Evolutionary conservation across 2,797 vertebrate species (phyloP).

Genomic region (Craterocephalus amniculus): DNA sequence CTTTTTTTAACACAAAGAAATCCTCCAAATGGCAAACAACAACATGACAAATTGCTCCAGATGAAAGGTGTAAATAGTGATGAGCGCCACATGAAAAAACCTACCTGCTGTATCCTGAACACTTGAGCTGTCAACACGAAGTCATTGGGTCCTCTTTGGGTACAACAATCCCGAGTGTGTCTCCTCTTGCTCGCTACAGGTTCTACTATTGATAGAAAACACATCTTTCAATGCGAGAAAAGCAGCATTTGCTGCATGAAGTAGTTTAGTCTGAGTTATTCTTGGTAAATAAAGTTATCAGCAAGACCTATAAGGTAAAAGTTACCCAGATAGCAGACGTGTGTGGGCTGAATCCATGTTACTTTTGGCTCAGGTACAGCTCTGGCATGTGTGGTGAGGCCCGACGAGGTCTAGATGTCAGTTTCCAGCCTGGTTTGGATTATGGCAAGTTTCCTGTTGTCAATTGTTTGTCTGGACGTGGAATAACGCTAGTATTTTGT

Average conservation of each 20-base stretch:
- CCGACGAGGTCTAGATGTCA: too few relatives aligned
- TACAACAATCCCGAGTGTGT: conserved; percentile 37
- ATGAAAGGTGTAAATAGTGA: conserved; percentile 66
- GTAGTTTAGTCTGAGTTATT: too few relatives aligned
- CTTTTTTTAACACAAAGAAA: conserved; percentile 69
- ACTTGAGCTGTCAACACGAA: conserved; percentile 75
- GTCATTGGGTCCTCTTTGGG: conserved; percentile 64
- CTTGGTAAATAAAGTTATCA: too few relatives aligned
- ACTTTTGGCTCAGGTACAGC: too few relatives aligned
- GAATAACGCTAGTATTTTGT: too few relatives aligned
- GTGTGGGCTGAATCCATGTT: too few relatives aligned
- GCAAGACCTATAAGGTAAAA: too few relatives aligned
- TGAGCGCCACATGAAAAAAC: conserved; percentile 49
- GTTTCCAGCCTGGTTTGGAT: too few relatives aligned
- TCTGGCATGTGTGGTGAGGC: too few relatives aligned
- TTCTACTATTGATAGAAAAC: conserved; percentile 38
- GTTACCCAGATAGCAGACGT: too few relatives aligned
- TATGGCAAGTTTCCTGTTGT: too few relatives aligned
- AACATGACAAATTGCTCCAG: conserved; percentile 62
- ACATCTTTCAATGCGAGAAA: conserved; percentile 14
- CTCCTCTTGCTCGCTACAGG: conserved; percentile 20
- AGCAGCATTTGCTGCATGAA: conserved; percentile 26
- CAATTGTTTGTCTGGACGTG: too few relatives aligned
- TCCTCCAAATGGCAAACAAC: conserved; percentile 53
- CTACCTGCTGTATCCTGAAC: conserved; percentile 59